Evolutionary conservation across 2,797 vertebrate genomes (phyloP), one percentile per base, ranked within the genome.

Genomic region (Amazonetta brasiliensis): DNA sequence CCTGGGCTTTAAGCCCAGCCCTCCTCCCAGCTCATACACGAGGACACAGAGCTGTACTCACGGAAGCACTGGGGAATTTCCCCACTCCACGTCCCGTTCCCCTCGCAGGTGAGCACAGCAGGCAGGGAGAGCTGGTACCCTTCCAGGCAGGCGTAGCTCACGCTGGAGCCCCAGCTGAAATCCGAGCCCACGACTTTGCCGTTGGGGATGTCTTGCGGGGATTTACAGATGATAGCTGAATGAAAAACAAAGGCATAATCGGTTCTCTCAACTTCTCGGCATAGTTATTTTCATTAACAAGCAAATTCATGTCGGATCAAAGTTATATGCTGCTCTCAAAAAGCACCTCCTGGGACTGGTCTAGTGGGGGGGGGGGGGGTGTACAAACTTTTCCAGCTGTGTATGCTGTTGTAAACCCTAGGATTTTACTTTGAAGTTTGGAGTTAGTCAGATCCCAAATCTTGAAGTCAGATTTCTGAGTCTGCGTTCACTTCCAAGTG

Each of bases 71-170:
- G 99, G 3, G 99, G 99, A 75, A 98, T 98, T 84, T 99, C 99
- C 58, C 99, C 99, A 2, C 98, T 99, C 99, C 99, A 99, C n/a
- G 99, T 98, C 56, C 99, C 99, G 1, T 98, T 98, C 54, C 99
- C 99, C 96, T 99, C 99, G 41, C 99, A 99, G 91, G 99, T 99
- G 87, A 99, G 98, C 94, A 99, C 98, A 0, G 99, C 99, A 1
- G 99, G 99, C 69, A 99, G 97, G 62, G 99, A 99, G n/a, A 99
- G 99, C 98, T 99, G 99, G 95, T 99, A 99, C 10, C 99, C 99
- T 95, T 99, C 99, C 82, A 99, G 98, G 93, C 99, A 99, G 89
- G 98, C 97, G 6, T 99, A 99, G 91, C 99, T 99, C 91, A 99
- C 97, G 6, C 99, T 99, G 12, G 99, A 98, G 67, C 99, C 99